phyloP scores from a whole-genome alignment of 2,113 vertebrate species.

The Elephantulus edwardii region DNA sequence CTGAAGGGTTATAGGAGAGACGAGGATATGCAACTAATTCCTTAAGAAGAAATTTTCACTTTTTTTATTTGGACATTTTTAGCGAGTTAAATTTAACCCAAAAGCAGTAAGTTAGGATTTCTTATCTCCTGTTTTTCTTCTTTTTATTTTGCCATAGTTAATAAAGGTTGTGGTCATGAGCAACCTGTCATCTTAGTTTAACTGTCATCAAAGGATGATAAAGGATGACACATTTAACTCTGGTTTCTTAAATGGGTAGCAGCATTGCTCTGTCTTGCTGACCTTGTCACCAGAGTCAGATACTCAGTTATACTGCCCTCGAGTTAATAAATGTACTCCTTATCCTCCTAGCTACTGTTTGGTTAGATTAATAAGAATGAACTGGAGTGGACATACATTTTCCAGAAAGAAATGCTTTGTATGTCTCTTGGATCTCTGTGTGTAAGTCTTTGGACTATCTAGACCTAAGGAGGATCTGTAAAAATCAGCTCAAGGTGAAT shows the following conservation, averaged over 20 bases:
- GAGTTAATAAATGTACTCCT: neutral
- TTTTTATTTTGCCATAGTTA: constrained; percentile 61
- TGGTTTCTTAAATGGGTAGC: constrained; percentile 43
- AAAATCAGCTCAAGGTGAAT: no score
- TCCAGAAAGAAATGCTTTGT: neutral
- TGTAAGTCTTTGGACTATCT: no score
- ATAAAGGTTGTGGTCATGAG: constrained; percentile 67
- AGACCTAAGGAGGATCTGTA: no score
- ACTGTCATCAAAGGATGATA: constrained; percentile 75
- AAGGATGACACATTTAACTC: constrained; percentile 72
- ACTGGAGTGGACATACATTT: neutral
- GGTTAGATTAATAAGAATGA: neutral
- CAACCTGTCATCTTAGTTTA: constrained; percentile 74
- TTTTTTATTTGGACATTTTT: constrained; percentile 75
- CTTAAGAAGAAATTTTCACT: constrained; percentile 63
- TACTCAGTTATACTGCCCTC: constrained; percentile 1
- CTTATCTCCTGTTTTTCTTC: constrained; percentile 61
- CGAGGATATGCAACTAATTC: constrained; percentile 60
- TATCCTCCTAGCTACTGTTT: constrained; percentile 5
- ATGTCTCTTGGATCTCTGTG: neutral
- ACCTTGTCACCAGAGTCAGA: neutral
- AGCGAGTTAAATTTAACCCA: constrained; percentile 78
- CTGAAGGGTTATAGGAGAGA: constrained; percentile 33
- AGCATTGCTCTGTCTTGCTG: constrained; percentile 61
- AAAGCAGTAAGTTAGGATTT: constrained; percentile 69